Percentiles rank a stretch among this genome's conserved stretches.
phyloP scores from a whole-genome alignment of 1,140 invertebrate genomes.

The Asbolus verrucosus region DNA sequence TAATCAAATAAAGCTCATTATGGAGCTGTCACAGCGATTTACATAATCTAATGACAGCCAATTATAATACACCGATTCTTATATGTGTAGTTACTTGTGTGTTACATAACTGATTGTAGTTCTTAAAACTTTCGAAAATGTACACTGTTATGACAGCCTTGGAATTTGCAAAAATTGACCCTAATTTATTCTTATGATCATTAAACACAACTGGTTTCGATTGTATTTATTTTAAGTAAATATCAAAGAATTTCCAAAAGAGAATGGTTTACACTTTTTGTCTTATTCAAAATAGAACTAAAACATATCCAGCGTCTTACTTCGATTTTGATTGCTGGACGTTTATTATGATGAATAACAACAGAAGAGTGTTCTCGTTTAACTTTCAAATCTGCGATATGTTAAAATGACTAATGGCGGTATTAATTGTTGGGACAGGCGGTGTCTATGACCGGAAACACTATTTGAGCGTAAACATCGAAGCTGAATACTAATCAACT shows the following conservation, averaged over 20 bases:
- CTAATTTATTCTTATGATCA: slow-evolving; percentile 22
- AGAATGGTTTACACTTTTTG: too few relatives aligned
- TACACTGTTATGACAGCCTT: slow-evolving; percentile 12
- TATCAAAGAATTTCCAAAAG: too few relatives aligned
- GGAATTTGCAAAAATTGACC: slow-evolving; percentile 37
- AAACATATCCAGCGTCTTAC: too few relatives aligned
- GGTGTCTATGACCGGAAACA: slow-evolving; percentile 44
- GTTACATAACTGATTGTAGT: slow-evolving; percentile 29
- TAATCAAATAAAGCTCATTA: too few relatives aligned
- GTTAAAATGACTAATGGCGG: background rate
- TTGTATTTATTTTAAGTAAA: background rate
- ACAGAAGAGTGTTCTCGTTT: too few relatives aligned
- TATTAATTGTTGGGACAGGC: slow-evolving; percentile 31
- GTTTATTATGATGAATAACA: too few relatives aligned
- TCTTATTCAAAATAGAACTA: too few relatives aligned
- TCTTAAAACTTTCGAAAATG: slow-evolving; percentile 33
- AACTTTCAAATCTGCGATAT: background rate
- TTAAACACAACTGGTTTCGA: background rate
- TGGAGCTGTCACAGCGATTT: slow-evolving; percentile 20
- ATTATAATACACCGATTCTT: slow-evolving; percentile 3
- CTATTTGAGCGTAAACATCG: slow-evolving; percentile 42
- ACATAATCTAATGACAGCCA: slow-evolving; percentile 36
- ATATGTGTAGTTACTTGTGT: slow-evolving; percentile 6
- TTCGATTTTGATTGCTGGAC: too few relatives aligned
- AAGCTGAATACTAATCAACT: slow-evolving; percentile 44